A percentile compares a stretch with the other conserved stretches of the same genome.
Evolutionary conservation across 1,140 invertebrate species (phyloP).

Genomic region (Episyrphus balteatus): DNA sequence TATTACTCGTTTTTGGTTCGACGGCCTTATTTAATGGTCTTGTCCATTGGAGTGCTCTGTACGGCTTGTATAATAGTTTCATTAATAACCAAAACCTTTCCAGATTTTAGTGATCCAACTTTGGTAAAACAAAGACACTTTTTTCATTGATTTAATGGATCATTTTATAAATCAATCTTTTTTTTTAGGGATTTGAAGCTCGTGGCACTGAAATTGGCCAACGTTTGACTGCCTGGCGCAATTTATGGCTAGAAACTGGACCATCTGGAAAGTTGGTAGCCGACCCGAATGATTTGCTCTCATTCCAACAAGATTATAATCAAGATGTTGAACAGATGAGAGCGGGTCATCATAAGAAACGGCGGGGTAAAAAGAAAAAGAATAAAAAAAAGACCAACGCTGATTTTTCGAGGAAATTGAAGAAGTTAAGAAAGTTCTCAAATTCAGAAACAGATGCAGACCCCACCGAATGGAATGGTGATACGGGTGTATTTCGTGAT

Average conservation of each 20-base stretch:
- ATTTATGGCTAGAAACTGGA: conserved; percentile 63
- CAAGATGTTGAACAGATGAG: conserved; percentile 18
- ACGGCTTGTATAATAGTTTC: conserved; percentile 59
- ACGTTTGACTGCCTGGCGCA: conserved; percentile 69
- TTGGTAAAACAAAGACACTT: conserved; percentile 39
- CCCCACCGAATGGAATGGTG: conserved; percentile 33
- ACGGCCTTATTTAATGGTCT: conserved; percentile 61
- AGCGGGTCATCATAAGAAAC: conserved; percentile 33
- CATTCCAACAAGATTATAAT: conserved; percentile 19
- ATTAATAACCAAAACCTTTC: conserved; percentile 52
- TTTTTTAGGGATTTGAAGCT: conserved; percentile 67
- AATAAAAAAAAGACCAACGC: conserved; percentile 36
- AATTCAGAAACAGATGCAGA: conserved; percentile 23
- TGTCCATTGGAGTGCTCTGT: conserved; percentile 54
- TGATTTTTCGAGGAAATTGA: neutral
- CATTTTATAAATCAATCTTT: conserved; percentile 1
- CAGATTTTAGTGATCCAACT: conserved; percentile 68
- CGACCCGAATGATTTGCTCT: conserved; percentile 55
- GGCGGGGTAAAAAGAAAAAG: conserved; percentile 32
- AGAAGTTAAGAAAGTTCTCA: neutral
- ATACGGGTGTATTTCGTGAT: conserved; percentile 26
- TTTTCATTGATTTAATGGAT: neutral
- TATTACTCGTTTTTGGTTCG: conserved; percentile 57
- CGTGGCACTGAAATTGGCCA: conserved; percentile 69
- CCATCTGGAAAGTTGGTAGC: conserved; percentile 54